These are phyloP conservation scores for Ooceraea biroi DNA, from an alignment of 1,140 invertebrate species.

Conservation along the genomic window DNA sequence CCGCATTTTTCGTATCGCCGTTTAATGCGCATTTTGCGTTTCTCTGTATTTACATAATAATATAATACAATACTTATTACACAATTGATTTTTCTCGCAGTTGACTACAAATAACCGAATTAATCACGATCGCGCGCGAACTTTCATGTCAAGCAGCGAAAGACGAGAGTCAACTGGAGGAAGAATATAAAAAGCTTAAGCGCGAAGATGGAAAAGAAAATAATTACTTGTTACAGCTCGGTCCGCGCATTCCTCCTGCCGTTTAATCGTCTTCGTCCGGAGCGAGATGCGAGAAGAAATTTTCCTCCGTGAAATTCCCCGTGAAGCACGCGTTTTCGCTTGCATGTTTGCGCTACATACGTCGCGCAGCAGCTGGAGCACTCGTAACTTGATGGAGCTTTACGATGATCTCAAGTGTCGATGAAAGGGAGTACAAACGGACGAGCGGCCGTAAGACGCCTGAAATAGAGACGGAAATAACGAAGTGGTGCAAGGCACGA, in stretches of 20 bases:
- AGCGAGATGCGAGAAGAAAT: not conserved
- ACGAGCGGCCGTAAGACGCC: not conserved
- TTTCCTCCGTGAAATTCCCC: not conserved
- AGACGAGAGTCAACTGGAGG: not conserved
- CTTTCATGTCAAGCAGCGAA: not conserved
- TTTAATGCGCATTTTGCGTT: slow-evolving; percentile 1
- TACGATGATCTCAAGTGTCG: slow-evolving; percentile 55
- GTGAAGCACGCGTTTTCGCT: not conserved
- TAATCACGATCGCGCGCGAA: not conserved
- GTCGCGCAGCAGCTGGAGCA: slow-evolving; percentile 11
- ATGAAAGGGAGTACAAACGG: slow-evolving; percentile 56
- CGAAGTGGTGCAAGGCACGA: too few species aligned
- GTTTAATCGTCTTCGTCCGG: slow-evolving; percentile 12
- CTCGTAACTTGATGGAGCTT: slow-evolving; percentile 62
- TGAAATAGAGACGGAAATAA: slow-evolving; percentile 19
- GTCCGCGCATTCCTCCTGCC: too few species aligned
- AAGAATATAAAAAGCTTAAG: not conserved
- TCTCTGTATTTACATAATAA: not conserved
- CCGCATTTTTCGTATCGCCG: not conserved
- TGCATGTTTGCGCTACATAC: not conserved
- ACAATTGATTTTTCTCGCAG: too few species aligned
- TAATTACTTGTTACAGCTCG: not conserved
- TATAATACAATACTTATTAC: not conserved
- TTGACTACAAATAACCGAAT: not conserved
- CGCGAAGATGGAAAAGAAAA: not conserved